phyloP scores from a whole-genome alignment of 2,797 vertebrate genomes.

The Bradypus variegatus region DNA sequence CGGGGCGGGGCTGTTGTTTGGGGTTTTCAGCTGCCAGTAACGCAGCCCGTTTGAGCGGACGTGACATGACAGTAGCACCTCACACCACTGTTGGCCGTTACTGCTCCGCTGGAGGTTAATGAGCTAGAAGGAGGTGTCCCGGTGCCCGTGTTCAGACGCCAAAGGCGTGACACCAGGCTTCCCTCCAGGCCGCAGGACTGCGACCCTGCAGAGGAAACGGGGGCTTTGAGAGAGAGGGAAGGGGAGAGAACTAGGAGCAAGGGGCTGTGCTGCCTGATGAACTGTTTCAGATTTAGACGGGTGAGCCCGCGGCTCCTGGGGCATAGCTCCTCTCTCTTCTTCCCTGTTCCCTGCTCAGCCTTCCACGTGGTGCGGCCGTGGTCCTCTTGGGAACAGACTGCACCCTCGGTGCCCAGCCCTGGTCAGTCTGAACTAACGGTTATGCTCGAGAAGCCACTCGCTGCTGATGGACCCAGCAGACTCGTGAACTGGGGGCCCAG shows the following conservation, averaged over 20 bases:
- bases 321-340: fast-evolving
- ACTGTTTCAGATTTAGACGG: too few relatives aligned
- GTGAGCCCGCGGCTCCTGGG: not conserved
- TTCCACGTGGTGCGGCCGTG: not conserved
- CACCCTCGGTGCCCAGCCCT: not conserved
- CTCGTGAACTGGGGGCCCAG: not conserved
- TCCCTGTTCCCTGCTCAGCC: not conserved
- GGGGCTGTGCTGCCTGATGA: too few relatives aligned
- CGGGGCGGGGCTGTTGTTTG: not conserved
- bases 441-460: too few relatives aligned
- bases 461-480: not conserved
- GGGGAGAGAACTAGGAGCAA: too few relatives aligned
- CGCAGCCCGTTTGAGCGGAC: constrained; percentile 15
- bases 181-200: not conserved
- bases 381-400: too few relatives aligned
- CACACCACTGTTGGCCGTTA: not conserved
- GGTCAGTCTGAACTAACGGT: not conserved
- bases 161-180: not conserved
- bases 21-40: not conserved
- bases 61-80: not conserved
- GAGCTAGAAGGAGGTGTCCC: not conserved
- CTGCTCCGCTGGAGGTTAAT: not conserved
- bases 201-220: not conserved
- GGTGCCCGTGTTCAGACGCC: not conserved
- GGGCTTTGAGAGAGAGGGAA: not conserved